Base-by-base conservation (phyloP, 2,113 vertebrate species). In the Pheucticus melanocephalus region DNA sequence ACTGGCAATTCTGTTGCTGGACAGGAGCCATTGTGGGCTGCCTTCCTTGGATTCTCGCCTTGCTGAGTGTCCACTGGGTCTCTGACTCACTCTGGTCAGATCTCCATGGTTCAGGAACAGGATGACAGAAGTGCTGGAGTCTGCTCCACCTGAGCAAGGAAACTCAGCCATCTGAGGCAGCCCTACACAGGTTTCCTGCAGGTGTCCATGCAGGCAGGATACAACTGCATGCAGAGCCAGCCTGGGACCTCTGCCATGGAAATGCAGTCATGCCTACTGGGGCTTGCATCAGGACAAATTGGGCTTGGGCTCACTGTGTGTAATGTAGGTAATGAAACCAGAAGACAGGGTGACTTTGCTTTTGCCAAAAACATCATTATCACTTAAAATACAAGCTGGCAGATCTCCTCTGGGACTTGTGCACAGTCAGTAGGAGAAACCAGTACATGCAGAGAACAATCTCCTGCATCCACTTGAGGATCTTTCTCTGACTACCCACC, bases 1-100 rank as follows among this genome's bases (percentile, higher is more conserved):
- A 63, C 42, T 47, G 53, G 39, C 0, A 0, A 33, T 86, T 61
- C 60, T 86, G 22, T 63, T 0, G 0, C 69, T 48, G 3, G 5
- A 33, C 51, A 24, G 16, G 4, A 68, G 50, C 44, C 35, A 27
- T 45, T 30, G 6, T 17, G 39, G 51, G 11, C 25, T 56, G 22
- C 18, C 35, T 88, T 85, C 37, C 45, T 65, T 83, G 42, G 21
- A 59, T 86, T 93, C 7, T 3, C 5, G 1, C 50, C 56, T 80
- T 86, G 70, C 57, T 82, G 35, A 47, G 60, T 50, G 57, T 33
- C n/a, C n/a, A 48, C 28, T 0, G 0, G 40, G 31, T 61, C n/a
- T 90, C 70, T 75, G 30, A n/a, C 22, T 90, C 40, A 7, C 50
- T 50, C 31, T 65, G 60, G 64, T 24, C 75, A 65, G 42, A 50